Evolutionary conservation across 2,888 invertebrate genomes (phyloP).

Genomic region (Dichetophora obliterata): DNA sequence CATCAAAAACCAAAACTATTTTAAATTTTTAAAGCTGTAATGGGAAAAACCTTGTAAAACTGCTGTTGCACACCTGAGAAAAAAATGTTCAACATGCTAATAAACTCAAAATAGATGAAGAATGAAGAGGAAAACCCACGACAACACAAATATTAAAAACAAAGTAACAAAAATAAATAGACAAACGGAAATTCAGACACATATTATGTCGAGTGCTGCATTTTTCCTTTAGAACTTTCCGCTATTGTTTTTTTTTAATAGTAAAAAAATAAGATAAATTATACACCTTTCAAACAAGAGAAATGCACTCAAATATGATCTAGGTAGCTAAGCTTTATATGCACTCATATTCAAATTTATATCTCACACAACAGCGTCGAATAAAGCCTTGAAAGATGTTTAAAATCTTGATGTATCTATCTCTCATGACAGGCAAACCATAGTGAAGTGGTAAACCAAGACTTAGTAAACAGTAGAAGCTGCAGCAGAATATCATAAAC

Average conservation of each 20-base stretch:
- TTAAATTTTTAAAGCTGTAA: too few species aligned
- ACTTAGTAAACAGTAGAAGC: background rate
- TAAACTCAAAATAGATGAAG: background rate
- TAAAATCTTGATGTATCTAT: background rate
- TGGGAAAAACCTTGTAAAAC: constrained; percentile 1
- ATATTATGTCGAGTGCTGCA: background rate
- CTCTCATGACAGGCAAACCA: background rate
- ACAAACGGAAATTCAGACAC: background rate
- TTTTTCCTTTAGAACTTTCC: background rate
- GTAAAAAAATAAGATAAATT: background rate
- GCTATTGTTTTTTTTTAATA: background rate
- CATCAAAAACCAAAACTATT: too few species aligned
- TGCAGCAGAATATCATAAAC: background rate
- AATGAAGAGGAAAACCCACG: background rate
- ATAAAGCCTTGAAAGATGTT: background rate
- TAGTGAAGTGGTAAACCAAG: background rate
- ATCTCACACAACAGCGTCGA: background rate
- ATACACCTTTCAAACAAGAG: too few species aligned
- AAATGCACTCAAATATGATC: background rate
- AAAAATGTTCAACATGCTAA: background rate
- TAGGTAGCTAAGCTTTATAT: background rate
- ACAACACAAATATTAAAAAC: background rate
- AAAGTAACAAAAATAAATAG: too few species aligned
- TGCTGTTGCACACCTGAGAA: background rate
- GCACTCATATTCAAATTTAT: background rate